Evolutionary conservation across 1,140 invertebrate species (phyloP).

Genomic region (Muscidifurax raptorellus): DNA sequence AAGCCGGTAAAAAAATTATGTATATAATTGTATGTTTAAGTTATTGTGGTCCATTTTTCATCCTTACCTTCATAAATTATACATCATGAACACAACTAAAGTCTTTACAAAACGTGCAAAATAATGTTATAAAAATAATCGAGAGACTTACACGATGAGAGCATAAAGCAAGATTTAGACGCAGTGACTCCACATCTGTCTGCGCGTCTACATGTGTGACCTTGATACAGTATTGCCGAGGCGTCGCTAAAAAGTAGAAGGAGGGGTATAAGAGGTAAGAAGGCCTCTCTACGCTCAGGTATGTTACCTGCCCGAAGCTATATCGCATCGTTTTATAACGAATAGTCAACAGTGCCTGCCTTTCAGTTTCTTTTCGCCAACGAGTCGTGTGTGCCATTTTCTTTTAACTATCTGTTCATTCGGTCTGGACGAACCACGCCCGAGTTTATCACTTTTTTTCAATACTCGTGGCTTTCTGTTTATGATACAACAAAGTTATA

Average conservation of each 20-base stretch:
- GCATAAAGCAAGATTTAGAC: no score
- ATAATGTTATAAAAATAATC: no score
- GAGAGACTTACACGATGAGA: no score
- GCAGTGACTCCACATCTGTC: no score
- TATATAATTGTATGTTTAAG: no score
- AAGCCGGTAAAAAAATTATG: no score
- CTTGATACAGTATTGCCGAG: slow-evolving; percentile 31
- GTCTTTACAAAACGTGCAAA: no score
- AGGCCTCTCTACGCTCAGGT: slow-evolving; percentile 30
- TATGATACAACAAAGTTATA: neutral
- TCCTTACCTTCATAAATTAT: no score
- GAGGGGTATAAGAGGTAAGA: slow-evolving; percentile 9
- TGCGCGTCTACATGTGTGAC: neutral
- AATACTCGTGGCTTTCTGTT: neutral
- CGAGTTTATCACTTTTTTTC: neutral
- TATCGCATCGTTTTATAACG: slow-evolving; percentile 16
- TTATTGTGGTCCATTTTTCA: no score
- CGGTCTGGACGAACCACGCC: neutral
- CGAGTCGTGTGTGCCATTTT: neutral
- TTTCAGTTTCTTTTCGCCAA: slow-evolving; percentile 53
- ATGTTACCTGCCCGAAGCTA: slow-evolving; percentile 9
- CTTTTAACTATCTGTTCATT: neutral
- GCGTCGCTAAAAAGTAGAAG: slow-evolving; percentile 23
- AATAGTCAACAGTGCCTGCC: neutral
- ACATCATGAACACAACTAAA: no score